These are phyloP conservation scores for Mugil cephalus DNA, from an alignment of 2,113 vertebrate species.

Conservation along the genomic window DNA sequence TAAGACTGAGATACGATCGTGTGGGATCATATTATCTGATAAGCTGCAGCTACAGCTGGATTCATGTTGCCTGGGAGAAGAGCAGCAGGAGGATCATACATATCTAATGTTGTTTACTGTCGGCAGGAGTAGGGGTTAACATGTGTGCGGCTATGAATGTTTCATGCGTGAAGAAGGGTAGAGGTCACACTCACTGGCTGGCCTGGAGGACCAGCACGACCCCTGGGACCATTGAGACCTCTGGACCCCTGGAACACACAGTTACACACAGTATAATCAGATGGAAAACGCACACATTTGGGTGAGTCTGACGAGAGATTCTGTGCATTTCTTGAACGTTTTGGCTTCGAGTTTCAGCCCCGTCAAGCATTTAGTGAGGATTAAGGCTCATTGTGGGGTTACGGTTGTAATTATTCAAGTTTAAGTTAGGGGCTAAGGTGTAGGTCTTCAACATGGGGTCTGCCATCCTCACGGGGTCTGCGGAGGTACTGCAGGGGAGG, in stretches of 20 bases:
- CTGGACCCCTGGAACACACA: constrained; percentile 81
- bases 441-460: too few relatives aligned
- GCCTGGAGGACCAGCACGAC: constrained; percentile 84
- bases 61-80: constrained; percentile 8
- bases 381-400: not conserved
- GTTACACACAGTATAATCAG: not conserved
- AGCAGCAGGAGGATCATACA: constrained; percentile 5
- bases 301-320: too few relatives aligned
- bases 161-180: not conserved
- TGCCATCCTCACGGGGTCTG: too few relatives aligned
- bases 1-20: constrained; percentile 13
- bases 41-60: constrained; percentile 2
- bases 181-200: constrained; percentile 80
- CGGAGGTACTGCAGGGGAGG: too few relatives aligned
- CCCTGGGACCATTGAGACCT: constrained; percentile 87
- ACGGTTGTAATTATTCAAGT: too few relatives aligned
- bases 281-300: too few relatives aligned
- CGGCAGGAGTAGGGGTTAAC: not conserved
- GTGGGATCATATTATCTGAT: not conserved
- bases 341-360: too few relatives aligned
- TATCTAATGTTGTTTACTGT: not conserved
- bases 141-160: not conserved
- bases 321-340: too few relatives aligned
- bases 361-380: too few relatives aligned
- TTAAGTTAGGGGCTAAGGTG: too few relatives aligned